Evolutionary conservation across 2,113 vertebrate genomes (phyloP).

Genomic region (Embiotoca jacksoni): DNA sequence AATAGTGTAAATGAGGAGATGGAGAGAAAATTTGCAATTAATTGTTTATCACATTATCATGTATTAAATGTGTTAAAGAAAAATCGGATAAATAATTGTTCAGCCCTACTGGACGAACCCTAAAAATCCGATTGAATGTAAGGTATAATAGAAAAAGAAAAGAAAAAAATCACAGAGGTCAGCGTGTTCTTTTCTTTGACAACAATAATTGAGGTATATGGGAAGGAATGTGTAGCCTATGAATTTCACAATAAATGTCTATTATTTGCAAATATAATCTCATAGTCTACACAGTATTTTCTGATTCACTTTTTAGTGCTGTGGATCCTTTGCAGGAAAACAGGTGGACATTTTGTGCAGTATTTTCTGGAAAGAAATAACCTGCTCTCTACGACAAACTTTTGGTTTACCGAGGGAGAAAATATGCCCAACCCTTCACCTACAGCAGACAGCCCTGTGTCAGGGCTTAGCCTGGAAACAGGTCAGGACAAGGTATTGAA

Average conservation of each 20-base stretch:
- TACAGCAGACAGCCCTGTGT: slow-evolving; percentile 8
- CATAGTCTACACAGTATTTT: not conserved
- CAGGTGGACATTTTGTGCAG: not conserved
- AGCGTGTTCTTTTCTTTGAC: not conserved
- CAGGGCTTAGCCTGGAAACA: slow-evolving; percentile 43
- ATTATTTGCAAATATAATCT: not conserved
- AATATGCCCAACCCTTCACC: not conserved
- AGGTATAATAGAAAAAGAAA: not conserved
- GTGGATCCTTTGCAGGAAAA: not conserved
- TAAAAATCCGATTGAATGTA: not conserved
- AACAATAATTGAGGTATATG: not conserved
- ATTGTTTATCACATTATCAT: no score
- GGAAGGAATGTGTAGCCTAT: not conserved
- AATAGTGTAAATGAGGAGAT: no score
- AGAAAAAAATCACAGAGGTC: not conserved
- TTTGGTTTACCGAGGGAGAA: slow-evolving; percentile 1
- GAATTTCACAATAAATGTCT: not conserved
- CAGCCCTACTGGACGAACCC: not conserved
- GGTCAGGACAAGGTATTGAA: slow-evolving; percentile 52
- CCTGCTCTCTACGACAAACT: not conserved
- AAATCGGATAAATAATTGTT: no score
- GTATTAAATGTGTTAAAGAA: no score
- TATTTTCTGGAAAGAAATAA: not conserved
- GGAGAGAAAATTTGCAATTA: no score
- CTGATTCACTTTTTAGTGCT: not conserved